Evolutionary conservation across 2,888 invertebrate genomes (phyloP).

Genomic region (Fragum whitleyi): DNA sequence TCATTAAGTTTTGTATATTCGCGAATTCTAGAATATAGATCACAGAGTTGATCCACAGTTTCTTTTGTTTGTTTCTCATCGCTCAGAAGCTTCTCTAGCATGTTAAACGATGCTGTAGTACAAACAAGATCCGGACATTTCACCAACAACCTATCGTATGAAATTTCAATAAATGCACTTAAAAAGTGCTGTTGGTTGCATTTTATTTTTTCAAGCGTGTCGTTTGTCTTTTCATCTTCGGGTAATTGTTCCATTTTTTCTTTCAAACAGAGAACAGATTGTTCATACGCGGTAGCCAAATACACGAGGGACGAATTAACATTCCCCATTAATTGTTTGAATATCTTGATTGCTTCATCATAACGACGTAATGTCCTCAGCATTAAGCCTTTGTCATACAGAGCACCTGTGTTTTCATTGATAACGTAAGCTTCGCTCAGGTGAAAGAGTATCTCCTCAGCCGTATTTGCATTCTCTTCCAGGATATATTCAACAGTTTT

Average conservation of each 20-base stretch:
- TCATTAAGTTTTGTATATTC: constrained; percentile 23
- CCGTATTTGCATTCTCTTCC: neutral
- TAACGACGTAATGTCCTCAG: constrained; percentile 18
- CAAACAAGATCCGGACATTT: constrained; percentile 31
- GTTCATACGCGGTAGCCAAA: constrained; percentile 44
- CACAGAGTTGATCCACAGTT: neutral
- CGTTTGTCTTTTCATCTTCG: neutral
- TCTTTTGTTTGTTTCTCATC: constrained; percentile 25
- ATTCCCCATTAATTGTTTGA: constrained; percentile 28
- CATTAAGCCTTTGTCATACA: constrained; percentile 42
- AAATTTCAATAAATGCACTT: constrained; percentile 35
- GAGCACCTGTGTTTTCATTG: constrained; percentile 28
- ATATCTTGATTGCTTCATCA: constrained; percentile 28
- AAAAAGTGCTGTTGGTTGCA: constrained; percentile 31
- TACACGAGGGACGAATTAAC: constrained; percentile 12
- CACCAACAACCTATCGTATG: constrained; percentile 19
- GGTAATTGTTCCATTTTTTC: neutral
- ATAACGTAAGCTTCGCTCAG: constrained; percentile 25
- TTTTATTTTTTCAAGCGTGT: neutral
- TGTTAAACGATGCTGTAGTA: constrained; percentile 27
- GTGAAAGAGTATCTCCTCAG: constrained; percentile 18
- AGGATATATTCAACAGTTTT: no score
- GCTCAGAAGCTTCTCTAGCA: constrained; percentile 22
- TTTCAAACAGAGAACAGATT: constrained; percentile 37
- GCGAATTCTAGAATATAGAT: constrained; percentile 33